Conservation (phyloP, 1,140 invertebrate species). For the Spodoptera frugiperda region DNA sequence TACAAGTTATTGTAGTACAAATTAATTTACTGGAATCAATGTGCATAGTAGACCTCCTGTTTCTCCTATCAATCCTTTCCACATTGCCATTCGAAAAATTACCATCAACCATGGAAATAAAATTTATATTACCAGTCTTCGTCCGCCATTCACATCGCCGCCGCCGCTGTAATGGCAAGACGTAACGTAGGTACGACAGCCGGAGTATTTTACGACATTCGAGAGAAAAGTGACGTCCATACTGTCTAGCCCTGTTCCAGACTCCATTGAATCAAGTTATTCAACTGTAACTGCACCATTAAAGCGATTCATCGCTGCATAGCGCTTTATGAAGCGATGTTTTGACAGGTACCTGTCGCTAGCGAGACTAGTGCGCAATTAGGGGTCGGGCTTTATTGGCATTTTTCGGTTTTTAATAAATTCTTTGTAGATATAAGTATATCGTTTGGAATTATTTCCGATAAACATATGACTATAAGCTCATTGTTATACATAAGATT, state of each 20-base stretch:
- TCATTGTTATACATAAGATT: too few relatives aligned
- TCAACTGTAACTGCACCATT: constrained; percentile 29
- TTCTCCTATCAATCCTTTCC: too few relatives aligned
- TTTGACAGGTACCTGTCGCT: background rate
- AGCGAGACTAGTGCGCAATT: too few relatives aligned
- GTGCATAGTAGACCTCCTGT: too few relatives aligned
- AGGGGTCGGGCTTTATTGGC: too few relatives aligned
- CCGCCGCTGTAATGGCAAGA: background rate
- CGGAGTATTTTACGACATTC: constrained; percentile 3
- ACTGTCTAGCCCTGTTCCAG: background rate
- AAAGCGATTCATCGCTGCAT: constrained; percentile 4
- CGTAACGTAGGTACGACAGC: background rate
- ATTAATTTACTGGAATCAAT: too few relatives aligned
- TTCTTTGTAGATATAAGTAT: too few relatives aligned
- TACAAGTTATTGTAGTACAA: too few relatives aligned
- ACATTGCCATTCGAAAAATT: too few relatives aligned
- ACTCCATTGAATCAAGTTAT: constrained; percentile 19
- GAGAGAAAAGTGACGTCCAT: constrained; percentile 8
- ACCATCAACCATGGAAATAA: background rate
- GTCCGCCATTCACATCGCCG: background rate
- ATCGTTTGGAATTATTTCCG: too few relatives aligned
- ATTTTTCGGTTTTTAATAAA: too few relatives aligned
- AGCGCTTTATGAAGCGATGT: background rate
- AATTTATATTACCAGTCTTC: background rate
- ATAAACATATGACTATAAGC: too few relatives aligned